A percentile compares a stretch with the other conserved stretches of the same genome.
Conservation (phyloP, 1,140 invertebrate genomes). For the Rhopalosiphum maidis region DNA sequence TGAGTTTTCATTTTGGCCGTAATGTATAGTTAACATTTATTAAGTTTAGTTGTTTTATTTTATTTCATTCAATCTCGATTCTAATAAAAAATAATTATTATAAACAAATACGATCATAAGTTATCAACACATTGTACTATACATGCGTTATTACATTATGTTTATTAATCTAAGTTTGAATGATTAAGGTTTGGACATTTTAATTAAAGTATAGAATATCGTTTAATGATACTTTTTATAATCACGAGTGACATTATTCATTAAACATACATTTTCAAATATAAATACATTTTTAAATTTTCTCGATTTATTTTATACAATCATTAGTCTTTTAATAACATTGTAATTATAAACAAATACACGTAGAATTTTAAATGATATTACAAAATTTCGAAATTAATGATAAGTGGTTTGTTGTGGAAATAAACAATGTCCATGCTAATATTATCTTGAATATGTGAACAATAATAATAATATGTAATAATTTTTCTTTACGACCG, state of each 20-base stretch:
- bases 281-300: not conserved
- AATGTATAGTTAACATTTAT: no score
- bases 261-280: not conserved
- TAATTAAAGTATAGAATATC: no score
- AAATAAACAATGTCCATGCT: not conserved
- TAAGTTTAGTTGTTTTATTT: not conserved
- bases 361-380: not conserved
- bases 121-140: no score
- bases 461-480: not conserved
- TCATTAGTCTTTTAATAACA: not conserved
- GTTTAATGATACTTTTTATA: no score
- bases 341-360: not conserved
- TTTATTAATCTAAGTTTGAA: no score
- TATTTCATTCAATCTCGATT: no score
- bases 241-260: no score
- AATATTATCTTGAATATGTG: not conserved
- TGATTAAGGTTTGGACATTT: no score
- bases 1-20: no score
- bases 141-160: no score
- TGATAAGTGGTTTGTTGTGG: not conserved
- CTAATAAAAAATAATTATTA: no score
- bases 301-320: not conserved
- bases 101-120: no score
- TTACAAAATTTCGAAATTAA: not conserved
- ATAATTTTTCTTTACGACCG: constrained; percentile 3